phyloP scores from a whole-genome alignment of 2,888 invertebrate species.

The Ophion slaviceki region DNA sequence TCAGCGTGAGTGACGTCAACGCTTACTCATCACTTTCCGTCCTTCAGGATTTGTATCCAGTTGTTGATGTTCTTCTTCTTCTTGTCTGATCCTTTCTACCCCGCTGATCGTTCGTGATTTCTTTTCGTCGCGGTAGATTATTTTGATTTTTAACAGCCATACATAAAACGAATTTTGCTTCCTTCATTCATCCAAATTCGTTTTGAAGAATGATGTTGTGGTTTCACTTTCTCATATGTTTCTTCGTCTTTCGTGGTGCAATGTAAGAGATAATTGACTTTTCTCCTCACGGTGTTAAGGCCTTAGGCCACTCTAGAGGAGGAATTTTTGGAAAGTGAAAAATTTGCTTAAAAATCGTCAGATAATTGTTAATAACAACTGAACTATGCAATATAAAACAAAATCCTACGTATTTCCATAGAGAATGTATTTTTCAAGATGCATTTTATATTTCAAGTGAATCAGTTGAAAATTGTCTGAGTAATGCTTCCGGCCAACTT shows the following conservation, averaged over 20 bases:
- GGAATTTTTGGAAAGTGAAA: too few species aligned
- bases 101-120: background rate
- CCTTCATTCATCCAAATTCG: background rate
- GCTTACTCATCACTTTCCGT: conserved; percentile 16
- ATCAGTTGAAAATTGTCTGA: too few species aligned
- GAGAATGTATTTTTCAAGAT: too few species aligned
- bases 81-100: background rate
- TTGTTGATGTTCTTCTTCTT: background rate
- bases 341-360: too few species aligned
- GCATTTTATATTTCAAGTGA: too few species aligned
- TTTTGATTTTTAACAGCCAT: background rate
- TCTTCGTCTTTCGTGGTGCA: background rate
- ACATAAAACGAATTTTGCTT: background rate
- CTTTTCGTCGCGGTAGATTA: background rate
- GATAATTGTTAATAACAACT: too few species aligned
- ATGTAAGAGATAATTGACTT: too few species aligned
- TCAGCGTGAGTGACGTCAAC: conserved; percentile 10
- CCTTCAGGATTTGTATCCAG: background rate
- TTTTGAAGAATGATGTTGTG: background rate
- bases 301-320: too few species aligned
- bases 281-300: too few species aligned
- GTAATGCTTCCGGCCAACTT: too few species aligned
- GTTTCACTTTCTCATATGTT: background rate
- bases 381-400: too few species aligned
- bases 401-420: too few species aligned